Conservation (phyloP, 2,797 vertebrate genomes). For the Scolopax bukidnonensis region DNA sequence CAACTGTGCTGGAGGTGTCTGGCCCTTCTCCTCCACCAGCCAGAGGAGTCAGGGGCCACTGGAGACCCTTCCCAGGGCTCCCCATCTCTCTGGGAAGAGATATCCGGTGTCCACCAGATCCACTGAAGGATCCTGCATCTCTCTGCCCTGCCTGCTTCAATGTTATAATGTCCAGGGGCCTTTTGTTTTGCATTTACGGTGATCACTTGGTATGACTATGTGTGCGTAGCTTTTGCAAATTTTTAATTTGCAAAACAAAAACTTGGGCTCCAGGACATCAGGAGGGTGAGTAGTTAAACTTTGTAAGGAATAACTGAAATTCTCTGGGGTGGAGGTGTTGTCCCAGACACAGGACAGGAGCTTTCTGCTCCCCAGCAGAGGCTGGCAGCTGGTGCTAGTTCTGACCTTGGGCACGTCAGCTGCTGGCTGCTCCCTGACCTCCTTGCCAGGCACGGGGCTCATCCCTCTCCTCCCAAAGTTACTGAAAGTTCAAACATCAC, state of each 20-base stretch:
- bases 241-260: not conserved
- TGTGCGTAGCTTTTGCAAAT: not conserved
- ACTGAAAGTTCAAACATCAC: not conserved
- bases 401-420: not conserved
- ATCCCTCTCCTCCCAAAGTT: not conserved
- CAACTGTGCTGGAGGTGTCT: not conserved
- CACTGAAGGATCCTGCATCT: not conserved
- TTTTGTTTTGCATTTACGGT: not conserved
- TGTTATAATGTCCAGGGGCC: not conserved
- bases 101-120: too few species aligned
- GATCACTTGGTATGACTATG: rapidly evolving
- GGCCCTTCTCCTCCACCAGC: rapidly evolving
- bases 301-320: not conserved
- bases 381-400: not conserved
- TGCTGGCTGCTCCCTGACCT: conserved; percentile 2
- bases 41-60: not conserved
- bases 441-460: rapidly evolving
- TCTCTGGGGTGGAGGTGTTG: rapidly evolving
- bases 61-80: not conserved
- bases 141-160: not conserved
- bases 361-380: not conserved
- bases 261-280: not conserved
- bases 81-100: not conserved
- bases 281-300: not conserved
- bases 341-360: rapidly evolving